Evolutionary conservation across 2,888 invertebrate genomes (phyloP).

Genomic region (Diarsia rubi): DNA sequence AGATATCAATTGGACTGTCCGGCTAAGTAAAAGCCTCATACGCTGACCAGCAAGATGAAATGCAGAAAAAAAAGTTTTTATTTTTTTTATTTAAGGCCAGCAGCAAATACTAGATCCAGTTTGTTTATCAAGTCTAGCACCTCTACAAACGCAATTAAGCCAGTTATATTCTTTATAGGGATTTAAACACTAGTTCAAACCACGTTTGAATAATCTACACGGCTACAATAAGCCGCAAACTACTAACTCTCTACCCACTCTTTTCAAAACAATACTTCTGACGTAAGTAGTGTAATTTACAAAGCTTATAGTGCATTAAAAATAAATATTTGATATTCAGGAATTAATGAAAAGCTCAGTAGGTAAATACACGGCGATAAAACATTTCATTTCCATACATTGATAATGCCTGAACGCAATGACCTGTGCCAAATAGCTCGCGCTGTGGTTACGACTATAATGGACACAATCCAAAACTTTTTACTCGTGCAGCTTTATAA

Average conservation of each 20-base stretch:
- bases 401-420: conserved; percentile 76
- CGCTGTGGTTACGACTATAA: conserved; percentile 83
- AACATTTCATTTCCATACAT: conserved; percentile 72
- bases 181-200: conserved; percentile 27
- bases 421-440: conserved; percentile 81
- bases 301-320: conserved; percentile 33
- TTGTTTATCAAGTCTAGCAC: conserved; percentile 7
- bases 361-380: conserved; percentile 60
- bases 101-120: not conserved
- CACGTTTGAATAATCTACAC: conserved; percentile 36
- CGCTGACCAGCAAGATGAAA: no score
- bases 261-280: conserved; percentile 21
- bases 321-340: conserved; percentile 41
- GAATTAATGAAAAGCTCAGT: conserved; percentile 53
- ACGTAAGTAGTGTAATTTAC: conserved; percentile 29
- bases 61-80: not conserved
- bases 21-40: no score
- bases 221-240: conserved; percentile 15
- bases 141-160: conserved; percentile 31
- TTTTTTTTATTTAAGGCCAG: not conserved
- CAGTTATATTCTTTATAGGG: conserved; percentile 34
- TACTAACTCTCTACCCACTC: conserved; percentile 23
- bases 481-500: conserved; percentile 69
- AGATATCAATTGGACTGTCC: no score
- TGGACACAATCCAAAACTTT: conserved; percentile 87